Evolutionary conservation across 2,113 vertebrate genomes (phyloP).

Genomic region (Neomonachus schauinslandi): DNA sequence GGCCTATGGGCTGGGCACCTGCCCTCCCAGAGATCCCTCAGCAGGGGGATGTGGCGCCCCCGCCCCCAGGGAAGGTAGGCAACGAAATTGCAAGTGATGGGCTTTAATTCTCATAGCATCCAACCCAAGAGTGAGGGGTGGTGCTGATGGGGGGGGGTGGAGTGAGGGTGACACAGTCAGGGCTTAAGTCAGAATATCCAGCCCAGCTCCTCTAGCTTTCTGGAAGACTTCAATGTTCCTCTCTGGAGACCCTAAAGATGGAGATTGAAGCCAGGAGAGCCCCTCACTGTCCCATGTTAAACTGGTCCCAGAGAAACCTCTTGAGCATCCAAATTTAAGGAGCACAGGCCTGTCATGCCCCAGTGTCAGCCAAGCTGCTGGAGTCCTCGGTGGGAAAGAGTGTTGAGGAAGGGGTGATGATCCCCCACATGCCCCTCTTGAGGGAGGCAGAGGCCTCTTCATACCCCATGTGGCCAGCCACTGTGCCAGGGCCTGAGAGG

Average conservation of each 20-base stretch:
- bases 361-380: not conserved
- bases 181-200: not conserved
- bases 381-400: not conserved
- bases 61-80: not conserved
- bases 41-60: not conserved
- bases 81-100: not conserved
- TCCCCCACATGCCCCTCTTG: not conserved
- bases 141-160: not conserved
- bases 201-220: constrained; percentile 32
- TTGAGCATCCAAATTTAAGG: not conserved
- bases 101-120: not conserved
- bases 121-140: not conserved
- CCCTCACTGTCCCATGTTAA: constrained; percentile 5
- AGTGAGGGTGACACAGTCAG: not conserved
- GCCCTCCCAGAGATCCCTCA: not conserved
- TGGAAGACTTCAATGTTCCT: constrained; percentile 49
- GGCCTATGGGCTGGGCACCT: not conserved
- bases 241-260: constrained; percentile 13
- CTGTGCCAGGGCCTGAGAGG: constrained; percentile 47
- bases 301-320: not conserved
- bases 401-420: not conserved
- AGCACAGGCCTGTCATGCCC: not conserved
- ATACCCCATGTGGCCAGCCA: not conserved
- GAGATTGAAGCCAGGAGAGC: not conserved
- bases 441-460: not conserved